A percentile compares a stretch with the other conserved stretches of the same genome.
Evolutionary conservation across 1,140 invertebrate species (phyloP).

Genomic region (Solenopsis fugax): DNA sequence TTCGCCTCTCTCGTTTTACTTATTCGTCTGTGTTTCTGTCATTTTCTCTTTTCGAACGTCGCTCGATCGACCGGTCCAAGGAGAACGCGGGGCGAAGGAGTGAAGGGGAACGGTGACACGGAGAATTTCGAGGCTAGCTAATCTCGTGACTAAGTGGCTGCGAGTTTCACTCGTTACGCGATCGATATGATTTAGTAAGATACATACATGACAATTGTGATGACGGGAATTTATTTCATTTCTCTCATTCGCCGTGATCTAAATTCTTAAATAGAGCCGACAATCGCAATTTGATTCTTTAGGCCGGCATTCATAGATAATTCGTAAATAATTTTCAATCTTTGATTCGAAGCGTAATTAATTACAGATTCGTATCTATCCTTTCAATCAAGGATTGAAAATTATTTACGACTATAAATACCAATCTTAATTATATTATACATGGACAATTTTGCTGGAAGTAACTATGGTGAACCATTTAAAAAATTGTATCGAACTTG

Average conservation of each 20-base stretch:
- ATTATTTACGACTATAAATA: too few species aligned
- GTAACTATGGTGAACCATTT: too few species aligned
- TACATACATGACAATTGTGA: background rate
- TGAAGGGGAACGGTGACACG: slow-evolving; percentile 63
- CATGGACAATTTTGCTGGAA: too few species aligned
- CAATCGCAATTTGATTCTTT: background rate
- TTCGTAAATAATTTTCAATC: too few species aligned
- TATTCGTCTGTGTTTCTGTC: slow-evolving; percentile 68
- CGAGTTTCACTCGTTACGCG: slow-evolving; percentile 59
- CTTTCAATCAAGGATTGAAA: too few species aligned
- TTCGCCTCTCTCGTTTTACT: background rate
- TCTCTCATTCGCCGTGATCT: background rate
- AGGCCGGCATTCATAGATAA: too few species aligned
- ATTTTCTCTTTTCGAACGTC: slow-evolving; percentile 68
- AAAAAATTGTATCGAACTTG: too few species aligned
- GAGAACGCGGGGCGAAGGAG: background rate
- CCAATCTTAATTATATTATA: too few species aligned
- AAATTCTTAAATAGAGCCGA: background rate
- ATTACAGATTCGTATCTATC: too few species aligned
- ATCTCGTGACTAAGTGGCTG: slow-evolving; percentile 72
- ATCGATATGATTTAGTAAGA: slow-evolving; percentile 59
- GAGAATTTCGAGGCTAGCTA: slow-evolving; percentile 70
- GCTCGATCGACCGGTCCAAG: slow-evolving; percentile 14
- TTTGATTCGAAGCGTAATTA: too few species aligned
- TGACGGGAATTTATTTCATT: slow-evolving; percentile 15